Conservation (phyloP, 92 coral and sea anemone genomes). For the Isaurus tuberculatus region DNA sequence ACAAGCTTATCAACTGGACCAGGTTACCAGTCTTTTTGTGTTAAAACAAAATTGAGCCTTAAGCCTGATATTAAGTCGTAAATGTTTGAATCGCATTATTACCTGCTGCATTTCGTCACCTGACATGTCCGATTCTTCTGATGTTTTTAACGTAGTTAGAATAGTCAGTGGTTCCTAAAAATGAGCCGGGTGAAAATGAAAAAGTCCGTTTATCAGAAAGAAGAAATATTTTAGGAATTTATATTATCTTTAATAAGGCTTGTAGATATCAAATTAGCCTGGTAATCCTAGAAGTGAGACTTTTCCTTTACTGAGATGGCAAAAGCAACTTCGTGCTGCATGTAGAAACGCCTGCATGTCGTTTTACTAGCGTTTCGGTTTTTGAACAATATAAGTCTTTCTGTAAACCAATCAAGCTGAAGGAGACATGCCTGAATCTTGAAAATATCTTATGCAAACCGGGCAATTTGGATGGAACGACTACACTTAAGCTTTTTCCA, state of each 20-base stretch:
- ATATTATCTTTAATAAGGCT: too few relatives aligned
- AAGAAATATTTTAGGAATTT: background rate
- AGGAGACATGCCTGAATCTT: too few relatives aligned
- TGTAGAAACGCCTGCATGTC: too few relatives aligned
- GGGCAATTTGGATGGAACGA: too few relatives aligned
- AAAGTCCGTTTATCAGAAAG: background rate
- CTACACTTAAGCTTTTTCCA: too few relatives aligned
- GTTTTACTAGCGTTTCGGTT: too few relatives aligned
- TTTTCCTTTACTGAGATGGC: background rate
- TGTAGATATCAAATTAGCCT: background rate
- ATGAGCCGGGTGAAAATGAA: background rate
- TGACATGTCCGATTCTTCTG: background rate
- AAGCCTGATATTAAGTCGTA: background rate
- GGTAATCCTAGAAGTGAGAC: background rate
- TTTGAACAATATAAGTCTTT: too few relatives aligned
- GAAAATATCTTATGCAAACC: too few relatives aligned
- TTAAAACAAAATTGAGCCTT: background rate
- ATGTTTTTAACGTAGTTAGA: background rate
- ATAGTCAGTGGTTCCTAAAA: background rate
- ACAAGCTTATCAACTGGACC: background rate
- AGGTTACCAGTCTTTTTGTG: background rate
- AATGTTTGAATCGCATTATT: background rate
- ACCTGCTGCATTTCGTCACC: constrained; percentile 1
- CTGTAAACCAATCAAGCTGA: too few relatives aligned
- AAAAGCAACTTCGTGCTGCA: constrained; percentile 1